Conservation (phyloP, 2,888 invertebrate species). For the Parnassius glacialis region DNA sequence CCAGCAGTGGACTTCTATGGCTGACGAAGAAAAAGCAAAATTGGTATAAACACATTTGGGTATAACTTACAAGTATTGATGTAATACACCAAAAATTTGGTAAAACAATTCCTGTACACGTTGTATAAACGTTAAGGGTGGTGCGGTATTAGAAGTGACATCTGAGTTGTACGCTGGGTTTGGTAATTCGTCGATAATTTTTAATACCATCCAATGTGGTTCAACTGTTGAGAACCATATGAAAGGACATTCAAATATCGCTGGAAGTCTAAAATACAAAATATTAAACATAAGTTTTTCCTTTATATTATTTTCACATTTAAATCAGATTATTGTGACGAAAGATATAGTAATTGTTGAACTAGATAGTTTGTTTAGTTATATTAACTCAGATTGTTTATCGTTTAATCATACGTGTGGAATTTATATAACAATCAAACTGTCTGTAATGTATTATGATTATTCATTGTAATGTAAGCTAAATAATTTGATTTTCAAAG, state of each 20-base stretch:
- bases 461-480: background rate
- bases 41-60: background rate
- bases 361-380: background rate
- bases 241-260: constrained; percentile 20
- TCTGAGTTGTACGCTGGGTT: constrained; percentile 45
- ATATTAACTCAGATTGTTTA: background rate
- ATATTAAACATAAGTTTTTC: background rate
- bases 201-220: constrained; percentile 14
- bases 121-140: constrained; percentile 40
- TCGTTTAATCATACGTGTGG: background rate
- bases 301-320: background rate
- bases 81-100: background rate
- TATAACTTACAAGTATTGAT: constrained; percentile 9
- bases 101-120: constrained; percentile 30
- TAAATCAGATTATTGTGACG: background rate
- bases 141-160: constrained; percentile 27
- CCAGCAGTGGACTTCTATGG: too few relatives aligned
- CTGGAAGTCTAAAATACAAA: constrained; percentile 13
- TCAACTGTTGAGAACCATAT: constrained; percentile 21
- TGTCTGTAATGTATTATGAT: too few relatives aligned
- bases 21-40: background rate
- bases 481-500: background rate
- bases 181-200: constrained; percentile 22
- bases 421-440: too few relatives aligned
- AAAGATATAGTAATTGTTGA: background rate